Base-by-base conservation (phyloP, 2,797 vertebrate genomes). In the Denticeps clupeoides region DNA sequence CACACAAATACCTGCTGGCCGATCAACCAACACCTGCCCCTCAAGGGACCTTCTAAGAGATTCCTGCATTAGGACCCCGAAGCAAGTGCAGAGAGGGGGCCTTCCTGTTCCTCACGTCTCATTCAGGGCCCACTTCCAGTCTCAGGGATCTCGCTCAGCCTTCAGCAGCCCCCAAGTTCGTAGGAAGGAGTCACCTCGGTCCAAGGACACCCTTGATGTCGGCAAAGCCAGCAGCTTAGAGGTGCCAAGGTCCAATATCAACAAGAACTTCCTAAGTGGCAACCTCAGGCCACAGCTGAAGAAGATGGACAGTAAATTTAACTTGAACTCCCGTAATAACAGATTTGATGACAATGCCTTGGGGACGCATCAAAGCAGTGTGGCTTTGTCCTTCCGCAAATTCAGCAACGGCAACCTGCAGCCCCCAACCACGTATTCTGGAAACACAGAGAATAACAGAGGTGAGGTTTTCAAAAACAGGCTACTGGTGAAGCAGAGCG, bases 101-200 rank as follows among this genome's bases (percentile, higher is more conserved):
- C 53, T 65, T 24, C 59, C 67, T n/a, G 33, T 38, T 35, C 58
- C 67, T 15, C 70, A 66, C 8, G 10, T 27, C 23, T 25, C 47
- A 32, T 47, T 49, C 8, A 55, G 18, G 25, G 41, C 28, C 31
- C 53, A n/a, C 21, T 43, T 4, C 10, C 51, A 47, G 49, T 47
- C 18, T 26, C 49, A 53, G 29, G 42, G 51, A 7, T 78, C 80
- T 0, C 67, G 60, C 25, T 82, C 83, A 6, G 80, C 85, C 13
- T 82, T 82, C 64, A 80, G 67, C 69, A 88, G 82, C 35, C 85
- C 87, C 0, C 55, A 67, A 38, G 64, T 58, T 13, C 65, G 69
- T 10, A 78, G 71, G 0, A 76, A 68, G 56, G 60, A 63, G 1
- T 47, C 45, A 0, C 52, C 67, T 0, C 25, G 69, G 47, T 75